Evolutionary conservation across 2,888 invertebrate genomes (phyloP).

Genomic region (Andrena fulva): DNA sequence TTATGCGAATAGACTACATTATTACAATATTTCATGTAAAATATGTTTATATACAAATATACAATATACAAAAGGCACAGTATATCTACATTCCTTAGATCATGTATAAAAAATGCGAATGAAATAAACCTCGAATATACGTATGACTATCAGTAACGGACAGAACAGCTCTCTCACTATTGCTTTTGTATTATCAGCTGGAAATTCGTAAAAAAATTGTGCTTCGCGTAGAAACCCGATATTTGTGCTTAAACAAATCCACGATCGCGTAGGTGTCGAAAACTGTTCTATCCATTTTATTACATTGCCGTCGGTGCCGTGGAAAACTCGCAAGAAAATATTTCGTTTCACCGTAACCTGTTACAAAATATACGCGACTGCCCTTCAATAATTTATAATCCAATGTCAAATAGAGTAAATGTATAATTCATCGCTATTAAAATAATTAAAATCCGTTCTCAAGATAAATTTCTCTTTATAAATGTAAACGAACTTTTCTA

Average conservation of each 20-base stretch:
- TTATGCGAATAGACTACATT: conserved; percentile 79
- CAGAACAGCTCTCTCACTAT: conserved; percentile 30
- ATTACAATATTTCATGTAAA: conserved; percentile 82
- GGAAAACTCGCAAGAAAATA: conserved; percentile 34
- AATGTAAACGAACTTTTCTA: conserved; percentile 22
- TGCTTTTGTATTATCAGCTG: conserved; percentile 10
- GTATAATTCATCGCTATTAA: conserved; percentile 35
- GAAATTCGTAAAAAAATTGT: conserved; percentile 24
- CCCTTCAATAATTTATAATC: conserved; percentile 29
- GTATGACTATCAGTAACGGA: conserved; percentile 45
- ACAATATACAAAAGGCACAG: conserved; percentile 84
- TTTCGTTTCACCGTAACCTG: conserved; percentile 14
- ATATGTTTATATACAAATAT: conserved; percentile 84
- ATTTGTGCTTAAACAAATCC: conserved; percentile 13
- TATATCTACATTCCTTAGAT: conserved; percentile 83
- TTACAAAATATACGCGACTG: conserved; percentile 8
- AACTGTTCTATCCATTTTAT: conserved; percentile 38
- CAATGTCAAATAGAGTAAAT: conserved; percentile 11
- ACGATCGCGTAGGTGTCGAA: background rate
- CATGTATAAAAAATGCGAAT: conserved; percentile 80
- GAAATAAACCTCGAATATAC: conserved; percentile 74
- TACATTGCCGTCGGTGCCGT: conserved; percentile 8
- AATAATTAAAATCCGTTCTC: conserved; percentile 12
- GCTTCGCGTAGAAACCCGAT: conserved; percentile 4
- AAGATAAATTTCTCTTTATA: conserved; percentile 10